Conservation (phyloP, 2,113 vertebrate genomes). For the Ochotona curzoniae region DNA sequence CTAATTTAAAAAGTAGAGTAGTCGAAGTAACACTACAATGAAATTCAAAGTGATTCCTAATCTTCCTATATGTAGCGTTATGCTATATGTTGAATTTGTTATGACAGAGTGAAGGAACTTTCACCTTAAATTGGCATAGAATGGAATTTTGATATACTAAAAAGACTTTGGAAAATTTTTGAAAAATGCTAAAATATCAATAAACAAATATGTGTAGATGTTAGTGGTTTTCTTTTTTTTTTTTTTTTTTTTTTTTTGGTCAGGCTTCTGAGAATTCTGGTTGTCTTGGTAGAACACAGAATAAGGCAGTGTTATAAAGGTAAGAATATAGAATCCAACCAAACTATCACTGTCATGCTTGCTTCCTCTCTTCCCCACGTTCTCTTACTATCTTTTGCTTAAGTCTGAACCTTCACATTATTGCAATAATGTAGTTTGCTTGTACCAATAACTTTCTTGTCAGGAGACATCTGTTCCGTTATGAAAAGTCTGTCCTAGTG, state of each 20-base stretch:
- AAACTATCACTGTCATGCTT: background rate
- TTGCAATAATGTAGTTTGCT: conserved; percentile 69
- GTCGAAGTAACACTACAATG: background rate
- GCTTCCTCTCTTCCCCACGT: background rate
- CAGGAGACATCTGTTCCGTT: conserved; percentile 75
- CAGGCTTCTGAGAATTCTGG: background rate
- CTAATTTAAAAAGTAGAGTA: background rate
- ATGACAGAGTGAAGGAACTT: background rate
- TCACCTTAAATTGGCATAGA: background rate
- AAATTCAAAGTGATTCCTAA: background rate
- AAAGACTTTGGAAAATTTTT: background rate
- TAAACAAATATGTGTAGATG: background rate
- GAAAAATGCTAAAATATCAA: background rate
- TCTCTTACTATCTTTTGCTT: conserved; percentile 38
- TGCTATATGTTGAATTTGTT: background rate
- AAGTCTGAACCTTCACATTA: conserved; percentile 56
- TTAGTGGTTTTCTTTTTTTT: no score
- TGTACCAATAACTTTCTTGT: conserved; percentile 77
- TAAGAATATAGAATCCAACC: background rate
- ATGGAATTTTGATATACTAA: background rate
- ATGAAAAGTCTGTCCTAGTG: conserved; percentile 68
- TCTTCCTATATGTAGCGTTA: background rate
- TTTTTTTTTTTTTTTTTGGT: no score
- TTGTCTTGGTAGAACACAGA: background rate
- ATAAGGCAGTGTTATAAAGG: background rate